Percentiles rank a stretch among this genome's conserved stretches.
Evolutionary conservation across 1,140 invertebrate genomes (phyloP).

Genomic region (Charaxes varanes): DNA sequence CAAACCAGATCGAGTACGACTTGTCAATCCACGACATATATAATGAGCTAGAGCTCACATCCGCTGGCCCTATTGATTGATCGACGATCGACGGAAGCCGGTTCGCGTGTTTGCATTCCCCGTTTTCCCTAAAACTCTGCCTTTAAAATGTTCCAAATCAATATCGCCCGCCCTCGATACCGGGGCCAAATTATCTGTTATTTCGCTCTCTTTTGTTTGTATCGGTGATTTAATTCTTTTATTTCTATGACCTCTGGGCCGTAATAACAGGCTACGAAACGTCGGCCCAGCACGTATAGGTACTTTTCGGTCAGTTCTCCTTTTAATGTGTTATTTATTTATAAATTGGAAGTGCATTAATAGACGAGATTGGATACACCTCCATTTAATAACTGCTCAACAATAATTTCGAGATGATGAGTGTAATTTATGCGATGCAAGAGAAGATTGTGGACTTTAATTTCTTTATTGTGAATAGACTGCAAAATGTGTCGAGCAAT

Average conservation of each 20-base stretch:
- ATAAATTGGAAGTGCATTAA: slow-evolving; percentile 65
- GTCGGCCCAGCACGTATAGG: slow-evolving; percentile 41
- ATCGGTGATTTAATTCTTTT: slow-evolving; percentile 46
- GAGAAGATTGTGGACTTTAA: slow-evolving; percentile 22
- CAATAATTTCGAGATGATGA: slow-evolving; percentile 55
- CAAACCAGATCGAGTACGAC: slow-evolving; percentile 33
- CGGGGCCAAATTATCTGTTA: slow-evolving; percentile 57
- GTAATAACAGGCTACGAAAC: slow-evolving; percentile 58
- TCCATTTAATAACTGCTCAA: slow-evolving; percentile 67
- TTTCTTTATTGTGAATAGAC: slow-evolving; percentile 20
- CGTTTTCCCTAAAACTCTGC: slow-evolving; percentile 48
- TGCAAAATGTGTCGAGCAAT: slow-evolving; percentile 34
- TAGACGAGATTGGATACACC: slow-evolving; percentile 53
- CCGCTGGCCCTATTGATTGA: slow-evolving; percentile 40
- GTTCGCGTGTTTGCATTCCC: slow-evolving; percentile 53
- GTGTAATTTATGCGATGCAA: slow-evolving; percentile 48
- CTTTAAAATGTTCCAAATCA: slow-evolving; percentile 48
- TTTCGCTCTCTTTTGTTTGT: slow-evolving; percentile 67
- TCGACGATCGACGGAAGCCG: slow-evolving; percentile 48
- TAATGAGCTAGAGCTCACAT: slow-evolving; percentile 38
- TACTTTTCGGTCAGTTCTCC: slow-evolving; percentile 36
- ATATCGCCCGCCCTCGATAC: slow-evolving; percentile 47
- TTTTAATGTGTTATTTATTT: slow-evolving; percentile 70
- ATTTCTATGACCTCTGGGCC: slow-evolving; percentile 66
- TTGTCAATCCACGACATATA: slow-evolving; percentile 32